Evolutionary conservation across 1,140 invertebrate species (phyloP), one percentile per base, ranked within the genome.

Genomic region (Lasioglossum albipes): DNA sequence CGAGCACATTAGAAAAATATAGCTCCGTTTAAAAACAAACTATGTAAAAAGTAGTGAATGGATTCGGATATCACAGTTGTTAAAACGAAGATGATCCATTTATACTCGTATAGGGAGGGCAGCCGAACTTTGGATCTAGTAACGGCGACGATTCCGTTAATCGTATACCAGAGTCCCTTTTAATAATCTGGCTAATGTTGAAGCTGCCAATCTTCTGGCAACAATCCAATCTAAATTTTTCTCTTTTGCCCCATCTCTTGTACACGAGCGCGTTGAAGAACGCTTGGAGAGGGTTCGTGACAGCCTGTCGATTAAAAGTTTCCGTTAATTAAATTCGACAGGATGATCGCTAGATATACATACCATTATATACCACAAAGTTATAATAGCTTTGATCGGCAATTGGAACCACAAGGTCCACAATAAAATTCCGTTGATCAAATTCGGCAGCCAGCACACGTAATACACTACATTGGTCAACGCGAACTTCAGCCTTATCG

Each of bases 301-400:
- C 93, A 22, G 96, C 97, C 97, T 97, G 88, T 36, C 2, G 16
- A 73, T 54, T 9, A 71, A 70, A 62, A 12, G 66, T 57, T 31
- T 45, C 3, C 18, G 13, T 67, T 7, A 67, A 75, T 59, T 20
- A 36, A n/a, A n/a, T 7, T n/a, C 52, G 7, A 22, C 31, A 42
- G 7, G 36, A 0, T 20, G 22, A 71, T 31, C 2, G 68, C 18
- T 7, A 45, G 18, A 4, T 31, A 66, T 79, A 89, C 94, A 93
- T 91, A 97, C 96, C 96, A 97, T 97, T 61, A 96, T 94, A 88
- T 97, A 97, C 96, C 96, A 97, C 42, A 97, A 90, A 73, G 91
- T 92, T 62, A 97, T 94, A n/a, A 97, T 94, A 16, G 95, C 91
- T 88, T 94, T 95, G 16, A 94, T 92, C 7, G 96, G 96, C 70